A percentile compares a stretch with the other conserved stretches of the same genome.
Evolutionary conservation across 2,797 vertebrate species (phyloP).

Genomic region (Macrochelys suwanniensis): DNA sequence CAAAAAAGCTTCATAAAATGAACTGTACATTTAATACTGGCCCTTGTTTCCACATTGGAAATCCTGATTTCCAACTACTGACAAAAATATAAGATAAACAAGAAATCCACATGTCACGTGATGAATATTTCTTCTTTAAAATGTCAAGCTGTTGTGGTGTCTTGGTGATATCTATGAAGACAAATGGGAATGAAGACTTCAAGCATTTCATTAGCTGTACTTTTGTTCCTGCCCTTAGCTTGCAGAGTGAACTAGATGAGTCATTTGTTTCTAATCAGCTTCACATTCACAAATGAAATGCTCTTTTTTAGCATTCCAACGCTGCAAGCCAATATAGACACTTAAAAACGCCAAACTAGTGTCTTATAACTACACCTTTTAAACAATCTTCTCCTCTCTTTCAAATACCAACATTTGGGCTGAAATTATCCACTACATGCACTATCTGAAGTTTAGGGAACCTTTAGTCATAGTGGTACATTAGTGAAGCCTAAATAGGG

Average conservation of each 20-base stretch:
- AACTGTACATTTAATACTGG: slow-evolving; percentile 18
- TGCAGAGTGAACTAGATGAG: neutral
- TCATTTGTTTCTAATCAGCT: neutral
- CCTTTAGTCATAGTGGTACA: neutral
- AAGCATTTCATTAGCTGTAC: neutral
- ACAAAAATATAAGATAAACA: neutral
- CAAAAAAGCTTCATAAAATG: slow-evolving; percentile 27
- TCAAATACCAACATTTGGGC: neutral
- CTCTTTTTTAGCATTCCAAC: neutral
- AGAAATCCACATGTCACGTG: neutral
- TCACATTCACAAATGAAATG: neutral
- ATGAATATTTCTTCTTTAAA: neutral
- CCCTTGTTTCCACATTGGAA: neutral
- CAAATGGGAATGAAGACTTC: neutral
- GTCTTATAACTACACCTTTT: too few species aligned
- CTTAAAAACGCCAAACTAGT: neutral
- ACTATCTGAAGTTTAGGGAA: neutral
- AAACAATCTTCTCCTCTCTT: neutral
- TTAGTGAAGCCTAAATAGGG: neutral
- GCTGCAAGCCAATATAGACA: neutral
- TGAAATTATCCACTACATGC: neutral
- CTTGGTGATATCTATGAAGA: neutral
- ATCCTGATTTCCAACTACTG: neutral
- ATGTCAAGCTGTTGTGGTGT: neutral
- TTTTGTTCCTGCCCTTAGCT: neutral